These are phyloP conservation scores for Hyposoter dolosus DNA, from an alignment of 2,888 invertebrate genomes.

Conservation along the genomic window DNA sequence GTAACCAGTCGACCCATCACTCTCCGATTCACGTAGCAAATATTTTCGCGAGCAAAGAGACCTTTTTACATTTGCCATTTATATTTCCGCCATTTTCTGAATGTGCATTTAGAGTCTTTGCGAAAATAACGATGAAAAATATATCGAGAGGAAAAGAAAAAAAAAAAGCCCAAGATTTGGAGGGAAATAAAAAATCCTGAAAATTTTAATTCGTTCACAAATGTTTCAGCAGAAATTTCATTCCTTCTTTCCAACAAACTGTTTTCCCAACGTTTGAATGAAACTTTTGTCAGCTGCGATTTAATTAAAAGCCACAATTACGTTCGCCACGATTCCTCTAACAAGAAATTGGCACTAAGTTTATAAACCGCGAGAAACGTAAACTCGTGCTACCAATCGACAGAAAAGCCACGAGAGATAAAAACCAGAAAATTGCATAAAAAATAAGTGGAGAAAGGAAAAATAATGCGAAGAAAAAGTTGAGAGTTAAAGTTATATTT, in stretches of 20 bases:
- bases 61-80: slow-evolving; percentile 5
- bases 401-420: neutral
- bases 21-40: slow-evolving; percentile 39
- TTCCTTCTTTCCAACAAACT: too few relatives aligned
- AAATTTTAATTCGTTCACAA: too few relatives aligned
- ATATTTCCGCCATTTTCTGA: neutral
- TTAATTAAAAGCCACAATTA: too few relatives aligned
- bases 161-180: too few relatives aligned
- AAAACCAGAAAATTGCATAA: slow-evolving; percentile 2
- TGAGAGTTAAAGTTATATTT: slow-evolving; percentile 10
- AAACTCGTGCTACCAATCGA: neutral
- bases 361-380: neutral
- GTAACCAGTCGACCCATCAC: slow-evolving; percentile 31
- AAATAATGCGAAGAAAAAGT: neutral
- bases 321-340: neutral
- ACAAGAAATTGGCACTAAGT: neutral
- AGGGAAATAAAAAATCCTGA: too few relatives aligned
- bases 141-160: too few relatives aligned
- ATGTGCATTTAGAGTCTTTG: neutral
- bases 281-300: too few relatives aligned
- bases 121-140: neutral
- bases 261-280: neutral
- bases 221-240: too few relatives aligned
- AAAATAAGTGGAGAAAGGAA: neutral
- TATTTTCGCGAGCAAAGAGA: slow-evolving; percentile 17